A percentile compares a stretch with the other conserved stretches of the same genome.
phyloP scores from a whole-genome alignment of 2,888 invertebrate species.

The Pomacea canaliculata region DNA sequence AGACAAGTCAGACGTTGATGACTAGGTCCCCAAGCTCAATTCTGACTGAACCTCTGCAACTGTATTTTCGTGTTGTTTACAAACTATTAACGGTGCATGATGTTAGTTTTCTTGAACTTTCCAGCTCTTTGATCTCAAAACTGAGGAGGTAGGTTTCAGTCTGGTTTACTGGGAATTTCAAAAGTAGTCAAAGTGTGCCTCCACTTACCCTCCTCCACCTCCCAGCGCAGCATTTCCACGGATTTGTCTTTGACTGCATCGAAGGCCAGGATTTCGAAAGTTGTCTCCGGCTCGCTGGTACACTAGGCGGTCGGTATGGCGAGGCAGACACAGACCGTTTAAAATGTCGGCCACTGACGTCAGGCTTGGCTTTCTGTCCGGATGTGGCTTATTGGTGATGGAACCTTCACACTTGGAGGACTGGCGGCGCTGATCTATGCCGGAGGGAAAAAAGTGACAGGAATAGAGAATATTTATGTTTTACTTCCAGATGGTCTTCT shows the following conservation, averaged over 20 bases:
- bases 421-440: constrained; percentile 5
- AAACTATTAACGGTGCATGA: not conserved
- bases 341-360: constrained; percentile 19
- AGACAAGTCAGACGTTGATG: not conserved
- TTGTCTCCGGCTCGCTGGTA: constrained; percentile 40
- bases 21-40: not conserved
- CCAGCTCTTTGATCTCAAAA: too few species aligned
- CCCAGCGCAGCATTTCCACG: constrained; percentile 48
- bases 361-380: constrained; percentile 13
- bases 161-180: not conserved
- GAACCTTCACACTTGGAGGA: constrained; percentile 9
- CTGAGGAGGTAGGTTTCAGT: not conserved
- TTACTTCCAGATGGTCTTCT: not conserved
- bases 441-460: not conserved
- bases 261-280: constrained; percentile 45
- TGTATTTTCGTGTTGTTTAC: not conserved
- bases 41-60: not conserved
- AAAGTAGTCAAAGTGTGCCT: not conserved
- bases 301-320: constrained; percentile 41
- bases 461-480: not conserved
- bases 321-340: constrained; percentile 37
- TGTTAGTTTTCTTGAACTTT: too few species aligned
- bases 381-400: constrained; percentile 6
- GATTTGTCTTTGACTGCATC: constrained; percentile 40
- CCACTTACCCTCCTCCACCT: constrained; percentile 39